Conservation (phyloP, 1,140 invertebrate genomes). For the Pseudomyrmex dendroicus region DNA sequence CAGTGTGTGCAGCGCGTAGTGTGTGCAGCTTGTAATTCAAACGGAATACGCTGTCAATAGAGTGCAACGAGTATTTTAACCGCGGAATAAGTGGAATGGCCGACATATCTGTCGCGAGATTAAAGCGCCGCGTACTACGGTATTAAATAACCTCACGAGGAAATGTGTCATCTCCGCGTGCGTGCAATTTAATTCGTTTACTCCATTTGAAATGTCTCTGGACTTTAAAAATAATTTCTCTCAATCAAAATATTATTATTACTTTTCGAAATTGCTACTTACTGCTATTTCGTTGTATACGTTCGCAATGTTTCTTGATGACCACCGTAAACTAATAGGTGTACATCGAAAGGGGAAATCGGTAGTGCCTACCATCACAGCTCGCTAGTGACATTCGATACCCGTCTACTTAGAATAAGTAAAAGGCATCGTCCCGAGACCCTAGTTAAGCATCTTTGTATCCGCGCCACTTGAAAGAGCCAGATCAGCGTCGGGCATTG, state of each 20-base stretch:
- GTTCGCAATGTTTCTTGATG: background rate
- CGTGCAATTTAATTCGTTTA: no score
- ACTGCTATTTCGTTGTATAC: background rate
- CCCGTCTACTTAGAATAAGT: background rate
- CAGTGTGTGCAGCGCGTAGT: no score
- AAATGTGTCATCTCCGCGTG: background rate
- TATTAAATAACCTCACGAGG: background rate
- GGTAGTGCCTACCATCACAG: background rate
- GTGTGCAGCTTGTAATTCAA: slow-evolving; percentile 3
- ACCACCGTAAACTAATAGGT: background rate
- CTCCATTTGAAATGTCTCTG: no score
- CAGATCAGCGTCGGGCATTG: slow-evolving; percentile 21
- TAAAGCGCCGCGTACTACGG: background rate
- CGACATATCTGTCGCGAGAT: background rate
- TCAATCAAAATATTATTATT: no score
- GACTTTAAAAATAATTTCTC: no score
- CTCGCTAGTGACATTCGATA: slow-evolving; percentile 6
- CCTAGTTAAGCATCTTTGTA: slow-evolving; percentile 42
- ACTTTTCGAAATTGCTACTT: no score
- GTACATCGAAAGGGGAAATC: background rate
- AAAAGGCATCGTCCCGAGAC: slow-evolving; percentile 22
- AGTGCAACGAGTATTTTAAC: slow-evolving; percentile 34
- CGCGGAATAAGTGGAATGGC: slow-evolving; percentile 17
- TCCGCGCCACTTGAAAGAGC: slow-evolving; percentile 24
- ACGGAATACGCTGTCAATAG: slow-evolving; percentile 19